Evolutionary conservation across 2,797 vertebrate species (phyloP), one percentile per base, ranked within the genome.

Genomic region (Tokudaia muenninki): DNA sequence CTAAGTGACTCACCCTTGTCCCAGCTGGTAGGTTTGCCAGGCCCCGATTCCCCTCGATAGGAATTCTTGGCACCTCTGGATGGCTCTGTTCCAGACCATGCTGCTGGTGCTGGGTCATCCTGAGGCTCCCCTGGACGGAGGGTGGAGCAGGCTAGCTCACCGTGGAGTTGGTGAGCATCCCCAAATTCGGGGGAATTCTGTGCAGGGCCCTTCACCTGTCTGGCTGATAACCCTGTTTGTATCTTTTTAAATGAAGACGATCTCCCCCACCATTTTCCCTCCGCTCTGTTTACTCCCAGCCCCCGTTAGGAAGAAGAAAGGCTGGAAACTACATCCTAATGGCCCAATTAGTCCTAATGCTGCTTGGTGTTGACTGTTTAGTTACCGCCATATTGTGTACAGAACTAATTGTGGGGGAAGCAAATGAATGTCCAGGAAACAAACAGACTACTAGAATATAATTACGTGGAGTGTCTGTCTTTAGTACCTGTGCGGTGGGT

Each of bases 381-480:
- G 99, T 99, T 98, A 98, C 99, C 98, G 98, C 98, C 95, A 98
- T 98, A 99, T 99, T 99, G 99, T 99, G 99, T 99, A 99, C 99
- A 98, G 98, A 99, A 99, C 99, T 99, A 99, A 99, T 99, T 99
- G 99, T 99, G 99, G 99, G 99, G 99, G 99, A 99, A 99, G 99
- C 99, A 99, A 99, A 99, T 99, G 99, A 99, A 99, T 99, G 99
- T 99, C 99, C 99, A 99, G 99, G 99, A 99, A 99, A 99, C 99
- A 99, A 99, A 99, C 99, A 99, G 99, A 99, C 99, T 99, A 99
- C 99, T 99, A 99, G 99, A 99, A 99, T 99, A 99, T 99, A 99
- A 99, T 99, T 99, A 99, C 99, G 99, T 99, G 99, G 99, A 99
- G 99, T 99, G 99, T 99, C 99, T 99, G 99, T 99, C 99, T 99